These are phyloP conservation scores for Cyprinodon diabolis DNA, from an alignment of 2,797 vertebrate genomes.

Conservation along the genomic window DNA sequence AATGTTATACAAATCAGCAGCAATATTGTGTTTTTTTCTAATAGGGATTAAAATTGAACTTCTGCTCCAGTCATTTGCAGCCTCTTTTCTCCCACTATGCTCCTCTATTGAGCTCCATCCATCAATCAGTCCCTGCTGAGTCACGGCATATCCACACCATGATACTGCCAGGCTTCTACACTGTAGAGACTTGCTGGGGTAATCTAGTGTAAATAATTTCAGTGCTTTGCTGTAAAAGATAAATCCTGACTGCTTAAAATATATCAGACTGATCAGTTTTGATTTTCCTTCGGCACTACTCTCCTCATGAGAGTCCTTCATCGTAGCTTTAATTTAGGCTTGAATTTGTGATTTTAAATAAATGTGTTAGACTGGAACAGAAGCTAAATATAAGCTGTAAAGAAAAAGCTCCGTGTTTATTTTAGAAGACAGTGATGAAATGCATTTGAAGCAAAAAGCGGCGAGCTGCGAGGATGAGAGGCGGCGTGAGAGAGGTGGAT, in stretches of 20 bases:
- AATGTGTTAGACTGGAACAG: constrained; percentile 11
- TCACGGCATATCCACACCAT: too few species aligned
- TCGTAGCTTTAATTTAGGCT: neutral
- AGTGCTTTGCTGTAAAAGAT: too few species aligned
- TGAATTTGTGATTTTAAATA: constrained; percentile 13
- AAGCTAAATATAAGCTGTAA: constrained; percentile 14
- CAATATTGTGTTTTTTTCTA: too few species aligned
- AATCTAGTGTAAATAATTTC: too few species aligned
- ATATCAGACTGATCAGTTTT: too few species aligned
- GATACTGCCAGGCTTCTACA: neutral
- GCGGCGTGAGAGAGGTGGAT: constrained; percentile 46
- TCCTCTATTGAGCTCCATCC: neutral
- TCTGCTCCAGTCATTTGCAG: too few species aligned
- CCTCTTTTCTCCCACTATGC: neutral
- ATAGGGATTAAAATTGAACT: too few species aligned
- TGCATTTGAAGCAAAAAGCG: constrained; percentile 1
- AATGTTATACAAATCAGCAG: too few species aligned
- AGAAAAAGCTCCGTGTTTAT: constrained; percentile 11
- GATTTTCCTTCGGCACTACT: too few species aligned
- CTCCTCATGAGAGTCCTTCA: neutral
- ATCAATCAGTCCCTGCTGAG: neutral
- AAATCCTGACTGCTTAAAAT: too few species aligned
- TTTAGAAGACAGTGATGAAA: constrained; percentile 7
- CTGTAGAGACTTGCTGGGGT: too few species aligned
- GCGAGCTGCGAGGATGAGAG: constrained; percentile 20